A percentile compares a stretch with the other conserved stretches of the same genome.
phyloP scores from a whole-genome alignment of 2,888 invertebrate species.

The Drosophila trichaetosa region DNA sequence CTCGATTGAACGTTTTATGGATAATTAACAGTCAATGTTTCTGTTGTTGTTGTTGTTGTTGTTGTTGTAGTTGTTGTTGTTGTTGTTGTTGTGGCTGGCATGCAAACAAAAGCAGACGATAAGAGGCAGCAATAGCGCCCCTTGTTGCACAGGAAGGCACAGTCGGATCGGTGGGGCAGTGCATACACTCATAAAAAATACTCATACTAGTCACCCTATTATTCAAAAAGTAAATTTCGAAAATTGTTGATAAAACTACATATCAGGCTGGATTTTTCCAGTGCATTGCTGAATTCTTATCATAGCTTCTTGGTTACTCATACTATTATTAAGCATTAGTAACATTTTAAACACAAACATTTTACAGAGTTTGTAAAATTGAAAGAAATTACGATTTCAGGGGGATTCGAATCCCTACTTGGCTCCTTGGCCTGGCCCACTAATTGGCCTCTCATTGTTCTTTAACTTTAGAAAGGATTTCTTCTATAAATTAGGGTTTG shows the following conservation, averaged over 20 bases:
- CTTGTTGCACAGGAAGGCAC: conserved; percentile 13
- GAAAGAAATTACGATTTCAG: background rate
- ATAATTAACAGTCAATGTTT: conserved; percentile 46
- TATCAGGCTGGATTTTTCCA: background rate
- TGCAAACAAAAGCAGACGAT: conserved; percentile 38
- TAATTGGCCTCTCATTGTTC: background rate
- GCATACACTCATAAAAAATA: background rate
- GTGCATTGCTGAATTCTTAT: background rate
- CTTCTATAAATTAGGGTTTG: too few relatives aligned
- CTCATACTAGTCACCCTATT: background rate
- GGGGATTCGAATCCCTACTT: too few relatives aligned
- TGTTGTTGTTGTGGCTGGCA: background rate
- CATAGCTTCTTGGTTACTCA: background rate
- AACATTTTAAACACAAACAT: background rate
- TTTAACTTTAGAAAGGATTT: background rate
- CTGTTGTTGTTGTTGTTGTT: conserved; percentile 19
- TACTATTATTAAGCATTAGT: background rate
- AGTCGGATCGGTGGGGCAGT: conserved; percentile 7
- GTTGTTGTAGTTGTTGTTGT: conserved; percentile 16
- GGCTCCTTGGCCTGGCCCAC: too few relatives aligned
- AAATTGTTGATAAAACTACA: background rate
- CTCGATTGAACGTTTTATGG: conserved; percentile 58
- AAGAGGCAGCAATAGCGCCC: conserved; percentile 30
- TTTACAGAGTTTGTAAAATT: background rate
- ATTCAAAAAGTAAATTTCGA: background rate